Conservation (phyloP, 2,797 vertebrate genomes). For the Crenichthys baileyi region DNA sequence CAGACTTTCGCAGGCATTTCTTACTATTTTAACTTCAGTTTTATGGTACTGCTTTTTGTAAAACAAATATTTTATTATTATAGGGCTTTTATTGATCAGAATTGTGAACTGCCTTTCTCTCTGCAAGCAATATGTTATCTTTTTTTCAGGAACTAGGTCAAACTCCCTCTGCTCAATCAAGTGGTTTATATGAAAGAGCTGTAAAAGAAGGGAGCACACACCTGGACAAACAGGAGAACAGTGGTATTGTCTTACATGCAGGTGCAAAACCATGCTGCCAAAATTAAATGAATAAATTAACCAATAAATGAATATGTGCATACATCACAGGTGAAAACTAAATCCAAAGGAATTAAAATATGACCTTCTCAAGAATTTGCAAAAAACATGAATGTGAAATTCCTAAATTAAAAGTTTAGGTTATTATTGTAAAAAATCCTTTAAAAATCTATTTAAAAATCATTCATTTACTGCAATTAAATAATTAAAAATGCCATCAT, state of each 20-base stretch:
- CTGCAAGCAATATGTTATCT: conserved; percentile 6
- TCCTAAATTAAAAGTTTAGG: not conserved
- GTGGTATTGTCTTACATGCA: not conserved
- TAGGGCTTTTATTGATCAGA: not conserved
- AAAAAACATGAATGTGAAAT: not conserved
- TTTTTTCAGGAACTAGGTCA: conserved; percentile 32
- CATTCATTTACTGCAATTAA: not conserved
- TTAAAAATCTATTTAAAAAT: not conserved
- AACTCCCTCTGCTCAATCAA: not conserved
- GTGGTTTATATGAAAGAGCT: conserved; percentile 13
- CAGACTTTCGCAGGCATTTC: not conserved
- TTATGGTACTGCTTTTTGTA: not conserved
- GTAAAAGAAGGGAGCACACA: conserved; percentile 16
- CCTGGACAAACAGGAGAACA: conserved; percentile 35
- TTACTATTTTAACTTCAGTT: not conserved
- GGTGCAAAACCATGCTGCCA: not conserved
- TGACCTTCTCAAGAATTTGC: not conserved
- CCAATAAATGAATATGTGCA: not conserved
- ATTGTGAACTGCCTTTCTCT: not conserved
- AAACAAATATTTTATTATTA: not conserved
- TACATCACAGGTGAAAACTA: not conserved
- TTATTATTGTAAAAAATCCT: not conserved
- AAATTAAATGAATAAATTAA: not conserved
- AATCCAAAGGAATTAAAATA: no score
- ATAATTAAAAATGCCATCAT: not conserved